Evolutionary conservation across 2,888 invertebrate genomes (phyloP), one percentile per base, ranked within the genome.

Genomic region (Pomacea canaliculata): DNA sequence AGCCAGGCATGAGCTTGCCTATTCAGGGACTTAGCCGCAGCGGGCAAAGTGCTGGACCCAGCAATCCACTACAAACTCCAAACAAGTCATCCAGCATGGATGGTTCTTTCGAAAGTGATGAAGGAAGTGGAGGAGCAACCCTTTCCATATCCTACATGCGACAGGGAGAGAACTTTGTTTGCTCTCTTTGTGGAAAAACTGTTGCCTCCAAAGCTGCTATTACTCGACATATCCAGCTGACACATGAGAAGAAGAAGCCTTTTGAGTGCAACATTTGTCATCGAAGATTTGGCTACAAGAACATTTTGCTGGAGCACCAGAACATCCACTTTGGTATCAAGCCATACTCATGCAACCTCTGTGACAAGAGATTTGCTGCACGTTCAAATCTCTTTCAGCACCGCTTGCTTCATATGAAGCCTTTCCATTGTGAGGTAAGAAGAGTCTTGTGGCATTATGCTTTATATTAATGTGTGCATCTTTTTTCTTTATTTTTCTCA

Each of bases 311-410:
- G 80, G 88, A 88, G 76, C 88, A 88, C 71, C 88, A 88, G 80
- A 88, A 88, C 75, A 84, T 88, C 46, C 88, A 88, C 80, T 88
- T 85, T 78, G 88, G 88, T 19, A 87, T 87, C 66, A 84, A 87
- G 66, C 88, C 88, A 4, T 88, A 88, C 73, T 86, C 86, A 27
- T 88, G 88, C 70, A 85, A 78, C n/a, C 76, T 86, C 76, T 88
- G 88, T 76, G 86, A 87, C 79, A 88, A 87, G 75, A 70, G 84
- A 12, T 88, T 88, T 78, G 87, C 88, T 56, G 88, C 88, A 48
- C 78, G 87, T 7, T 88, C 87, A 13, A 88, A 88, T 78, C 81
- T 87, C 27, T 85, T 88, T 68, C 87, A 87, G 76, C 88, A 88
- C 70, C 81, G 86, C 18, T 80, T 84, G 76, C 85, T 87, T 37